Evolutionary conservation across 2,113 vertebrate species (phyloP).

Genomic region (Poeciliopsis occidentalis): DNA sequence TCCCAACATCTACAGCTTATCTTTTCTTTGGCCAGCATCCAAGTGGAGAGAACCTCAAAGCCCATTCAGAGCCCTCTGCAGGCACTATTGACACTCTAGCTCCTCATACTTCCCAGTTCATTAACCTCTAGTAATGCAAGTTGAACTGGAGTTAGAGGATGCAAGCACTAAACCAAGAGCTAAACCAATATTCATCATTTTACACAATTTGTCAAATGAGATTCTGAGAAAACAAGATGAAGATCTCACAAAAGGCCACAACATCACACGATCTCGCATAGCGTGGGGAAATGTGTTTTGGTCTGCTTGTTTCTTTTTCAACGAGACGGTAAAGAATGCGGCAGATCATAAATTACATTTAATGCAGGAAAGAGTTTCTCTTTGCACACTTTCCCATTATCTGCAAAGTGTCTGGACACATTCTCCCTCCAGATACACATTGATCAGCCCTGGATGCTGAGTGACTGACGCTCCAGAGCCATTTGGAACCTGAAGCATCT

Average conservation of each 20-base stretch:
- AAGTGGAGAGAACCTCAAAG: neutral
- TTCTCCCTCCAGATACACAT: neutral
- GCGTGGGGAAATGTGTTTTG: neutral
- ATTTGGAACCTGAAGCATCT: neutral
- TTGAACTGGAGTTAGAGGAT: neutral
- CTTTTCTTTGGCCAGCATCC: constrained; percentile 54
- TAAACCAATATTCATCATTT: neutral
- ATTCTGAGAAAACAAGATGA: neutral
- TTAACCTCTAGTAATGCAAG: constrained; percentile 8
- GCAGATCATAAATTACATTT: constrained; percentile 23
- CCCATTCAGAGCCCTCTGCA: constrained; percentile 10
- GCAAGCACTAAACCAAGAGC: neutral
- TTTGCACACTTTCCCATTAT: constrained; percentile 9
- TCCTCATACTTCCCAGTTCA: constrained; percentile 10
- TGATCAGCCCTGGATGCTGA: neutral
- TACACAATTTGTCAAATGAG: neutral
- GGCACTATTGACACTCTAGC: constrained; percentile 16
- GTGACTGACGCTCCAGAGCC: neutral
- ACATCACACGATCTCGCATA: neutral
- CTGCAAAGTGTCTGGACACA: neutral
- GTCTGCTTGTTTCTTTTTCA: constrained; percentile 8
- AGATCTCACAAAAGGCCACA: neutral
- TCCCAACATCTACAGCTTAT: constrained; percentile 40
- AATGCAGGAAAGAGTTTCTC: constrained; percentile 8
- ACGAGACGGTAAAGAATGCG: neutral